Evolutionary conservation across 2,888 invertebrate genomes (phyloP).

Genomic region (Smittia aterrima): DNA sequence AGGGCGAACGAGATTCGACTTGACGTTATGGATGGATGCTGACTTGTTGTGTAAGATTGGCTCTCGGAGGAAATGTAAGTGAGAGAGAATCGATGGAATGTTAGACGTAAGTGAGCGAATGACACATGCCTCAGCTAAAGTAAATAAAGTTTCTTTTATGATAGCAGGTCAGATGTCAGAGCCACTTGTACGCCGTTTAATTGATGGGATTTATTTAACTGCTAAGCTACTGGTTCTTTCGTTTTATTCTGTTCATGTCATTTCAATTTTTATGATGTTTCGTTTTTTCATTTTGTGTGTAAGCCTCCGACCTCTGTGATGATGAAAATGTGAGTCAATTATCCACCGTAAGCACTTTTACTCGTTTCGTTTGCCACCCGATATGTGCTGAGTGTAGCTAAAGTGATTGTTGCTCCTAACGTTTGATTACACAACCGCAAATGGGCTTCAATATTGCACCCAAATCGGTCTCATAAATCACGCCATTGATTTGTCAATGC

Average conservation of each 20-base stretch:
- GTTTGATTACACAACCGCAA: background rate
- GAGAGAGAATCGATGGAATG: background rate
- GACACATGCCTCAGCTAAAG: background rate
- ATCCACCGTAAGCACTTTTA: background rate
- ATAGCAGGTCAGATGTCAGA: slow-evolving; percentile 22
- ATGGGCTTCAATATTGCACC: background rate
- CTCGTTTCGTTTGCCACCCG: background rate
- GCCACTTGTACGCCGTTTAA: slow-evolving; percentile 6
- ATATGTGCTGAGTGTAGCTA: background rate
- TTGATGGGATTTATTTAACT: slow-evolving; percentile 2
- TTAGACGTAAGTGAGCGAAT: background rate
- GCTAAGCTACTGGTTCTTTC: slow-evolving; percentile 1
- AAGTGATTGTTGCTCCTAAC: slow-evolving; percentile 7
- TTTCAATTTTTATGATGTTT: background rate
- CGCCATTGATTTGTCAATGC: slow-evolving; percentile 37
- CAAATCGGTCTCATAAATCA: slow-evolving; percentile 28
- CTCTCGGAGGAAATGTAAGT: background rate
- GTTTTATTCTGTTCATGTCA: background rate
- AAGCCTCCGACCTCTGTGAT: background rate
- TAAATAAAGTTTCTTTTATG: background rate
- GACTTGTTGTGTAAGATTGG: background rate
- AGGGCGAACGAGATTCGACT: background rate
- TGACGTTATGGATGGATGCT: slow-evolving; percentile 7
- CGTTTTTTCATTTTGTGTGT: background rate
- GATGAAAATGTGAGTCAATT: background rate